Conservation (phyloP, 1,140 invertebrate genomes). For the Sycophaga agraensis region DNA sequence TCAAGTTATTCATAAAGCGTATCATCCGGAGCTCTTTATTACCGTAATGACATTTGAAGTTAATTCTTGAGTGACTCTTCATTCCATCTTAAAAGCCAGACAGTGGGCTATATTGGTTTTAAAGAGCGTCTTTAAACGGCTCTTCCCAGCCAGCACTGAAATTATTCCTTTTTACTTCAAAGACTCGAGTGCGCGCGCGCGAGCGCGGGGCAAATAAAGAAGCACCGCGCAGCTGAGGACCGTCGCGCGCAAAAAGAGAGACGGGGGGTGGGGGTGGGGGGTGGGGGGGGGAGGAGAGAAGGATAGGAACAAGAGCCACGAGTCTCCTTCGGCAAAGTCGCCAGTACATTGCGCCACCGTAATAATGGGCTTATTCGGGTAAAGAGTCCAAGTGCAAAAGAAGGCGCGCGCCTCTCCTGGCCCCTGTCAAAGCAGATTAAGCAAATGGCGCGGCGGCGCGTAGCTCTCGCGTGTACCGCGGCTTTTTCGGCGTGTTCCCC, state of each 20-base stretch:
- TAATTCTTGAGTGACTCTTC: constrained; percentile 19
- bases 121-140: constrained; percentile 14
- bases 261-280: not conserved
- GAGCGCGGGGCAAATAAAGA: constrained; percentile 8
- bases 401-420: not conserved
- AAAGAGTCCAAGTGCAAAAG: constrained; percentile 6
- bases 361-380: constrained; percentile 14
- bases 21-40: constrained; percentile 2
- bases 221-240: not conserved
- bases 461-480: not conserved
- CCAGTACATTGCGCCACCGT: not conserved
- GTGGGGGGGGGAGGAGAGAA: constrained; percentile 27
- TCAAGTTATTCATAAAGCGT: too few species aligned
- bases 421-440: constrained; percentile 27
- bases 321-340: not conserved
- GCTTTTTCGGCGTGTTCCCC: constrained; percentile 21
- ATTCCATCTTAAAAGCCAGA: constrained; percentile 2
- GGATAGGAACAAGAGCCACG: constrained; percentile 16
- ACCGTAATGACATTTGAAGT: constrained; percentile 12
- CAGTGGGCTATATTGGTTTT: constrained; percentile 9
- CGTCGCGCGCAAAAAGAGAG: constrained; percentile 1
- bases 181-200: too few species aligned
- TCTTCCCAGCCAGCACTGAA: not conserved
- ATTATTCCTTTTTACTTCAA: constrained; percentile 19
- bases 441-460: constrained; percentile 18